Percentiles rank a stretch among this genome's conserved stretches.
Conservation (phyloP, 2,797 vertebrate species). For the Otus scops region DNA sequence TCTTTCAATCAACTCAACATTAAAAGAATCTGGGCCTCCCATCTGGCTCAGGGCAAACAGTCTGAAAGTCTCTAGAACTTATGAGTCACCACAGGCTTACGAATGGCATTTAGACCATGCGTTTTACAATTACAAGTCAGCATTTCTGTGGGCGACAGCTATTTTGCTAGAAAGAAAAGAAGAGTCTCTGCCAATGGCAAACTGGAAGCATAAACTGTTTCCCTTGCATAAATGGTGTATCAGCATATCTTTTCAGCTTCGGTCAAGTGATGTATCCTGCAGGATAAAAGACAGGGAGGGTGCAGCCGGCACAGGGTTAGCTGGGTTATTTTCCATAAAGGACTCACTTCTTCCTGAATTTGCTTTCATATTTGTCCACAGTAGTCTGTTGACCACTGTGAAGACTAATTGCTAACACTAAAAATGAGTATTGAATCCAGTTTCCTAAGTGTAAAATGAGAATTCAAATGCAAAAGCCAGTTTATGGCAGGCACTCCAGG, state of each 20-base stretch:
- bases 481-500: not conserved
- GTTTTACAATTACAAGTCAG: constrained; percentile 6
- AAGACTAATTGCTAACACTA: not conserved
- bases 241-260: constrained; percentile 1
- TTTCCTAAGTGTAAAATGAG: not conserved
- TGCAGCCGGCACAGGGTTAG: not conserved
- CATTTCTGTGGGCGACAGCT: constrained; percentile 1
- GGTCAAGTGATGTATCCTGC: not conserved
- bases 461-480: not conserved
- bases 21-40: constrained; percentile 24
- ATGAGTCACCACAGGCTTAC: constrained; percentile 11
- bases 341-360: not conserved
- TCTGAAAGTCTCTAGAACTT: constrained; percentile 16
- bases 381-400: not conserved
- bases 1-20: constrained; percentile 17
- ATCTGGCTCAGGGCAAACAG: not conserved
- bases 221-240: not conserved
- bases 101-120: not conserved
- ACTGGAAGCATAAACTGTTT: not conserved
- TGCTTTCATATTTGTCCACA: not conserved
- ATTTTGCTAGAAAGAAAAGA: constrained; percentile 48
- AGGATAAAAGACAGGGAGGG: not conserved
- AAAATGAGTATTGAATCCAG: not conserved
- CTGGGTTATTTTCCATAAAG: not conserved
- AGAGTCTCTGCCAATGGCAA: not conserved